Conservation (phyloP, 2,888 invertebrate species). For the Acronicta alni region DNA sequence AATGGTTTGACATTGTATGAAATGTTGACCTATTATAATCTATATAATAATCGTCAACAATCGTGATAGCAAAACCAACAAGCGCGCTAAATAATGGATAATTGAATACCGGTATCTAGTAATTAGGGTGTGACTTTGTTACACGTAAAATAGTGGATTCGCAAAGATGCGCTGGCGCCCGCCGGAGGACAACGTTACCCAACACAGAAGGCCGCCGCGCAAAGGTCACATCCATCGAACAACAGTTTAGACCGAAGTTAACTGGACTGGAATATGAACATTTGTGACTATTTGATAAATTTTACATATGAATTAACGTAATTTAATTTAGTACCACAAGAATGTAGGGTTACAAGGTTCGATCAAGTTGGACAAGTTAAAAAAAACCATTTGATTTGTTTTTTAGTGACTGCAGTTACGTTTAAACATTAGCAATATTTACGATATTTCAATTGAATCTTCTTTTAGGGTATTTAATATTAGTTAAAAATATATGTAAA, state of each 20-base stretch:
- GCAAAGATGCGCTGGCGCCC: constrained; percentile 50
- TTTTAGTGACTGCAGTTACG: no score
- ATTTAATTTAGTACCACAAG: no score
- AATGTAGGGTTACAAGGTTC: no score
- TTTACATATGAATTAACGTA: no score
- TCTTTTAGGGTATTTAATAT: not conserved
- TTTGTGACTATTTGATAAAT: constrained; percentile 10
- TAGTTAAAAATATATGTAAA: no score
- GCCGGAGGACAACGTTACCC: constrained; percentile 61
- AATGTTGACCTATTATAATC: no score
- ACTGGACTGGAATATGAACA: constrained; percentile 43
- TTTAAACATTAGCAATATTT: no score
- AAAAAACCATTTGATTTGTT: no score
- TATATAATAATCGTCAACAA: not conserved
- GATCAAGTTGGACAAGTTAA: no score
- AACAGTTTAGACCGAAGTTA: constrained; percentile 46
- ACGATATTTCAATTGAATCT: no score
- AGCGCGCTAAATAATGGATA: constrained; percentile 12
- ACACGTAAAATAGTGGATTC: constrained; percentile 46
- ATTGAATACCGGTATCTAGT: constrained; percentile 17
- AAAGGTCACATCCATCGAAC: constrained; percentile 59
- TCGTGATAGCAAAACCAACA: constrained; percentile 15
- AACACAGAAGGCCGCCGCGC: constrained; percentile 60
- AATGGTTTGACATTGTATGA: no score
- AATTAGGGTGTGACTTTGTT: constrained; percentile 40